Evolutionary conservation across 2,113 vertebrate genomes (phyloP).

Genomic region (Enhydra lutris): DNA sequence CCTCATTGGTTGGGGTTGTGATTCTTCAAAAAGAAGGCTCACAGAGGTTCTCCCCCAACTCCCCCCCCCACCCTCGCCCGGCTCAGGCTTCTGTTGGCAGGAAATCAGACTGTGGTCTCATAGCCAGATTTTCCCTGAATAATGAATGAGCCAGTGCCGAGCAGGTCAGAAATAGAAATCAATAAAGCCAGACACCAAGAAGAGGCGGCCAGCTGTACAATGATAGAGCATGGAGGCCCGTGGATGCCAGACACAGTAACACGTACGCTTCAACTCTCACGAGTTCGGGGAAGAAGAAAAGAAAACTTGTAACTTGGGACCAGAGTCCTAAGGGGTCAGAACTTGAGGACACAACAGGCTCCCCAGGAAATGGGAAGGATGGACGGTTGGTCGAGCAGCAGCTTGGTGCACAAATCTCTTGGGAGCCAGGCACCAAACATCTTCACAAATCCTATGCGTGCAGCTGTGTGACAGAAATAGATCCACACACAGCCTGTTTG

Average conservation of each 20-base stretch:
- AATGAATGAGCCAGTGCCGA: constrained; percentile 44
- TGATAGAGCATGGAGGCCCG: rapidly evolving
- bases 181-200: constrained; percentile 28
- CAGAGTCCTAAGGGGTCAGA: not conserved
- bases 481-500: not conserved
- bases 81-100: constrained; percentile 25
- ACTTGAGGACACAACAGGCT: not conserved
- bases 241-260: not conserved
- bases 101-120: not conserved
- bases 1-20: not conserved
- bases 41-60: not conserved
- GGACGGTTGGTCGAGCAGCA: rapidly evolving
- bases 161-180: constrained; percentile 62
- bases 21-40: constrained; percentile 8
- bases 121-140: constrained; percentile 64
- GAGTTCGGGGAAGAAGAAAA: not conserved
- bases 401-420: not conserved
- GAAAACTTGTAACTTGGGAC: not conserved
- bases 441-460: constrained; percentile 19
- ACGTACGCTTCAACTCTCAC: not conserved
- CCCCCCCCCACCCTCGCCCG: not conserved
- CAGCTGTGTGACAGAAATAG: constrained; percentile 45
- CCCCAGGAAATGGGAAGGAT: not conserved
- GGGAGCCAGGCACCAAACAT: not conserved
- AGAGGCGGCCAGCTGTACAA: not conserved